These are phyloP conservation scores for Dryas iulia DNA, from an alignment of 1,140 invertebrate genomes.

Conservation along the genomic window DNA sequence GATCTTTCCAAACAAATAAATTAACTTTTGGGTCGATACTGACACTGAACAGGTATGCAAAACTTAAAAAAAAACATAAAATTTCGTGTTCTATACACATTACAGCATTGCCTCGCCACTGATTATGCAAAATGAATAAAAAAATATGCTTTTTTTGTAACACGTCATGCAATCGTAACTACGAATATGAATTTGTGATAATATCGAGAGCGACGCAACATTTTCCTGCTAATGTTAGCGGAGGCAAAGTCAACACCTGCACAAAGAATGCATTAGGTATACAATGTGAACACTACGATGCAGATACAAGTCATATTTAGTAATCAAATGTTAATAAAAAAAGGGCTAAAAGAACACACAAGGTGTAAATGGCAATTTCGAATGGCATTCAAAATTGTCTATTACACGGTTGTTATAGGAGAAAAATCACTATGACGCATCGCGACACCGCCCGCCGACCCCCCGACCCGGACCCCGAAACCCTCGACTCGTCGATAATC, in stretches of 20 bases:
- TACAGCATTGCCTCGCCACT: conserved; percentile 46
- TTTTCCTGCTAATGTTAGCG: conserved; percentile 79
- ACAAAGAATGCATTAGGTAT: conserved; percentile 75
- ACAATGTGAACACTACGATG: conserved; percentile 75
- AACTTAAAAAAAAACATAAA: conserved; percentile 24
- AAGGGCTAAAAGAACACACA: conserved; percentile 40
- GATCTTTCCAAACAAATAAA: conserved; percentile 64
- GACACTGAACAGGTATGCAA: conserved; percentile 7
- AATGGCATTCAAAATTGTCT: conserved; percentile 8
- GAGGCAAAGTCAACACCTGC: conserved; percentile 75
- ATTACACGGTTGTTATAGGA: conserved; percentile 36
- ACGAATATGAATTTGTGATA: conserved; percentile 53
- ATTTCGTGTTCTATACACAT: conserved; percentile 31
- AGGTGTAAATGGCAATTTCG: conserved; percentile 48
- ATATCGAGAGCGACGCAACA: conserved; percentile 71
- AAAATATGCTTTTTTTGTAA: conserved; percentile 49
- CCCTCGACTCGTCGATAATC: conserved; percentile 13
- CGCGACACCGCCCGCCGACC: conserved; percentile 22
- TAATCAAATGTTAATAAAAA: conserved; percentile 62
- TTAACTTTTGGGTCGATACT: conserved; percentile 41
- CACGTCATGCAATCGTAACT: conserved; percentile 64
- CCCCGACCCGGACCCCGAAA: background rate
- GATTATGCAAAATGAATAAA: conserved; percentile 46
- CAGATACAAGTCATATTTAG: conserved; percentile 66
- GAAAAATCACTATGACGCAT: conserved; percentile 66